Base-by-base conservation (phyloP, 2,888 invertebrate genomes). In the Sarcophaga rosellei region DNA sequence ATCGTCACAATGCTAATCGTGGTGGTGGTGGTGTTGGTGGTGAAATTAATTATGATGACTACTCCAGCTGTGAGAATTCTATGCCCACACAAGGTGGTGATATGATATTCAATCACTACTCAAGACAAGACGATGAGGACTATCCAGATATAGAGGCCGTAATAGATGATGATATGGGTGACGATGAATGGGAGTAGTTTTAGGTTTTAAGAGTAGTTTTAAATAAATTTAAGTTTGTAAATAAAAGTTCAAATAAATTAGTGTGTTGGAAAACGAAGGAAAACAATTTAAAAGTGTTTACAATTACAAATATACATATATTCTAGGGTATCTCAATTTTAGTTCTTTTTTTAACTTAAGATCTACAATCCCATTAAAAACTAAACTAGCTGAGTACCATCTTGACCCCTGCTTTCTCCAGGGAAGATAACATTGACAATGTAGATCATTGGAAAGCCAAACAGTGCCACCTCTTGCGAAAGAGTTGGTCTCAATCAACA, bases 21-120 rank as follows among this genome's bases (percentile, higher is more conserved):
- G 66, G 25, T 47, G 76, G 70, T 3, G 72, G 17, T 45, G 53
- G 35, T 73, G 81, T 66, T 21, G 81, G 76, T 85, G 90, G 88
- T 2, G 91, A 91, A 82, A 89, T 90, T 81, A 89, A 89, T 80
- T 91, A 91, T 83, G 91, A 91, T 84, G 90, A 91, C 88, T 87
- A 84, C 78, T 59, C 68, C 66, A 79, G 81, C 68, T 84, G 79
- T 70, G 75, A 80, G 47, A 88, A 88, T 82, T 88, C 90, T 59
- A 89, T 88, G 35, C 90, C 91, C 17, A 15, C 12, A 1, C 53
- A 53, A 4, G 83, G 79, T 82, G 90, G 91, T 72, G 91, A 92
- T 85, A 90, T 92, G 89, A 87, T 92, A 75, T 92, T 91, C 89
- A 92, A 92, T 90, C 92, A 92, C 85, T 92, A 90, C 81, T 89